Conservation (phyloP, 2,113 vertebrate species). For the Capreolus pygargus region DNA sequence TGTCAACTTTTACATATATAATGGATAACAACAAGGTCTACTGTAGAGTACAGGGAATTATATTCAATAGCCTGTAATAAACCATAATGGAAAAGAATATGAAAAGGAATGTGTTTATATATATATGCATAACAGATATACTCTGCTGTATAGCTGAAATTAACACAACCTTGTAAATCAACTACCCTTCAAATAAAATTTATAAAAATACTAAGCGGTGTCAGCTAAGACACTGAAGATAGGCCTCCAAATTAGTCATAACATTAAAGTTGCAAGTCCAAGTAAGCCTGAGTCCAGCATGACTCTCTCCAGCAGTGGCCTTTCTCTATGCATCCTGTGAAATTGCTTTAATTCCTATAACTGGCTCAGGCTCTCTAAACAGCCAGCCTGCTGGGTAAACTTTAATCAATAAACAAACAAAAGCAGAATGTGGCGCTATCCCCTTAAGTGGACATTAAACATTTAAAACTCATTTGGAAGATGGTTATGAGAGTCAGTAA, state of each 20-base stretch:
- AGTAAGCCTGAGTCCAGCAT: neutral
- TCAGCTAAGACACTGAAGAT: neutral
- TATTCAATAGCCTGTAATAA: neutral
- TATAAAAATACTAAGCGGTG: rapidly evolving
- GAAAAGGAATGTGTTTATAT: neutral
- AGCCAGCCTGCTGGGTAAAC: constrained; percentile 41
- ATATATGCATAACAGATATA: neutral
- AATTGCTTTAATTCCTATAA: neutral
- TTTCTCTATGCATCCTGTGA: neutral
- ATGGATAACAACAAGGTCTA: neutral
- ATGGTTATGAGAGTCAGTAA: neutral
- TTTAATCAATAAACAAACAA: constrained; percentile 60
- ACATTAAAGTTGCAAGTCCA: neutral
- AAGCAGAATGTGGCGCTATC: neutral
- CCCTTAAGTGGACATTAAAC: constrained; percentile 58
- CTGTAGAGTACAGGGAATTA: neutral
- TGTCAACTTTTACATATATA: neutral
- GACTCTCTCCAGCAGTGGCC: neutral
- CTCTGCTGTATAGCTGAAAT: neutral
- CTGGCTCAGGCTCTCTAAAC: neutral
- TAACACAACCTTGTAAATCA: neutral
- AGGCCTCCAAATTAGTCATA: neutral
- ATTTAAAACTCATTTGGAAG: constrained; percentile 61
- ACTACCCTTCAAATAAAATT: neutral
- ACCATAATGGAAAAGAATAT: neutral